These are phyloP conservation scores for Smutsia gigantea DNA, from an alignment of 2,797 vertebrate genomes.

Conservation along the genomic window DNA sequence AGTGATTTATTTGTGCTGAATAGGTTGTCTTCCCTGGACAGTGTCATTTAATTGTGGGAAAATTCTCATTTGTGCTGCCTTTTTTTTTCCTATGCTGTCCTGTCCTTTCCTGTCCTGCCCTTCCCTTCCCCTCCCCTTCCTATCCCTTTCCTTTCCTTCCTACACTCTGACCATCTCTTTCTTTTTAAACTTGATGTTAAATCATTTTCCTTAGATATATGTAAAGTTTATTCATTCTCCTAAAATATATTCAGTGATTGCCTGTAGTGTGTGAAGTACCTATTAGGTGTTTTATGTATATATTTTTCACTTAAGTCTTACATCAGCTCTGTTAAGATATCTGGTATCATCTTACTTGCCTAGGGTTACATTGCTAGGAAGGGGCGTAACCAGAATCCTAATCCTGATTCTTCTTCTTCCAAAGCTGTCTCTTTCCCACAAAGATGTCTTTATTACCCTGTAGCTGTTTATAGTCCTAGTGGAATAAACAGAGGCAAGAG, in stretches of 20 bases:
- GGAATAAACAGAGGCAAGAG: background rate
- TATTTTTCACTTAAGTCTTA: constrained; percentile 20
- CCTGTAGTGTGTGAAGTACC: background rate
- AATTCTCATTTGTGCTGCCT: background rate
- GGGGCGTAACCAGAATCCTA: background rate
- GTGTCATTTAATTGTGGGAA: constrained; percentile 1
- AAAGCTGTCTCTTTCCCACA: background rate
- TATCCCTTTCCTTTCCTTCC: no score
- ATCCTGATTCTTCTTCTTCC: background rate
- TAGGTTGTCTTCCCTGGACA: background rate
- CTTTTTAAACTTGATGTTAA: constrained; percentile 1
- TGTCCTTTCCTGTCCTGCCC: no score
- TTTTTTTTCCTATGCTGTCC: background rate
- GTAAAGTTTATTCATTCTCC: constrained; percentile 26
- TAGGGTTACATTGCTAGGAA: background rate
- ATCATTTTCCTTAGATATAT: background rate
- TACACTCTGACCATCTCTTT: background rate
- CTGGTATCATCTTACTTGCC: background rate
- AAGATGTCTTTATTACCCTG: background rate
- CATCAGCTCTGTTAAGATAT: background rate
- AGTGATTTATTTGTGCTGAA: background rate
- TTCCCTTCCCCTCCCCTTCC: no score
- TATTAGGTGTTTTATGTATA: background rate
- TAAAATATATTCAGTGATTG: background rate
- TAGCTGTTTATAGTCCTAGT: background rate